Conservation (phyloP, 1,140 invertebrate genomes). For the Aphis craccivora region DNA sequence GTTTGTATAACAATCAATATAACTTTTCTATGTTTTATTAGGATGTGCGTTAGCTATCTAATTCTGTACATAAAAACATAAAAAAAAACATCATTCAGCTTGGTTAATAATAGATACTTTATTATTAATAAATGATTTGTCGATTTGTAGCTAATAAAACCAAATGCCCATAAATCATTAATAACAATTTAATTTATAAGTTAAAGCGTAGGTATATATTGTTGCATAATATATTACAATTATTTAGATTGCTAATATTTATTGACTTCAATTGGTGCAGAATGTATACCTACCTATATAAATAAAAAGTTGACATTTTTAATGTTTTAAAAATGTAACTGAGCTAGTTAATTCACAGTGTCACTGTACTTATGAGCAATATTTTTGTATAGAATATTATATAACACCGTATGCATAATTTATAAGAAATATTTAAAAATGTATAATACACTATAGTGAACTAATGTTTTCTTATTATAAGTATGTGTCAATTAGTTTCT, state of each 20-base stretch:
- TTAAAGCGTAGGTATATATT: too few relatives aligned
- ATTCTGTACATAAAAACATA: background rate
- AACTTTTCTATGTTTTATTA: background rate
- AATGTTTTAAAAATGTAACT: background rate
- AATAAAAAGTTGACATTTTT: background rate
- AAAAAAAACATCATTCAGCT: background rate
- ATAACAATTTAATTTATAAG: background rate
- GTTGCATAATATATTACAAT: background rate
- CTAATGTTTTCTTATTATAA: background rate
- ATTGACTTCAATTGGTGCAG: background rate
- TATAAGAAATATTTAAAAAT: background rate
- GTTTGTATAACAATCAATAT: background rate
- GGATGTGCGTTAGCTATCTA: background rate
- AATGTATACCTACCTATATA: too few relatives aligned
- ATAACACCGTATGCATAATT: background rate
- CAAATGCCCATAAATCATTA: background rate
- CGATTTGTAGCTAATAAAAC: background rate
- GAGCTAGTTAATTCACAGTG: background rate
- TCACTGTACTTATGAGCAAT: background rate
- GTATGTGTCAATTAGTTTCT: too few relatives aligned
- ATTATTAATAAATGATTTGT: background rate
- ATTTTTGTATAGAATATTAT: background rate
- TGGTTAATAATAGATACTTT: background rate
- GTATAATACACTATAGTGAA: background rate
- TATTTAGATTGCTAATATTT: background rate